A percentile compares a stretch with the other conserved stretches of the same genome.
Evolutionary conservation across 2,113 vertebrate genomes (phyloP).

Genomic region (Petrocephalus microphthalmus): DNA sequence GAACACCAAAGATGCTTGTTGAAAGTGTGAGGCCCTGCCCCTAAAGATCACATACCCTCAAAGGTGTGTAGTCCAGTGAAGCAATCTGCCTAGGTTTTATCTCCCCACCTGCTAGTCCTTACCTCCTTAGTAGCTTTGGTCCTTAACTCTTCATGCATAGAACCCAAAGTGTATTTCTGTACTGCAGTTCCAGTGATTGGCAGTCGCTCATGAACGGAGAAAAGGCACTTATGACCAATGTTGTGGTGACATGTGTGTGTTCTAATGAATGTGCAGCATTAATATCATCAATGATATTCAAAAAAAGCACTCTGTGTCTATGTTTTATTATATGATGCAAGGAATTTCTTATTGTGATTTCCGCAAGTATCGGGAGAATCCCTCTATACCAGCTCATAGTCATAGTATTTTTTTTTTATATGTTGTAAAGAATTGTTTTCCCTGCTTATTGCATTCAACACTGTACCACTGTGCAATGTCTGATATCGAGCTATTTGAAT

Average conservation of each 20-base stretch:
- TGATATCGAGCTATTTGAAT: slow-evolving; percentile 29
- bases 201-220: slow-evolving; percentile 44
- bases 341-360: slow-evolving; percentile 18
- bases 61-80: slow-evolving; percentile 48
- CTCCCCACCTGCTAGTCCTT: not conserved
- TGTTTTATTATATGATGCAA: not conserved
- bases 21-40: slow-evolving; percentile 62
- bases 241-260: slow-evolving; percentile 49
- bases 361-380: slow-evolving; percentile 31
- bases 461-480: slow-evolving; percentile 37
- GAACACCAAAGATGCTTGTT: slow-evolving; percentile 85
- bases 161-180: slow-evolving; percentile 31
- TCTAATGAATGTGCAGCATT: slow-evolving; percentile 62
- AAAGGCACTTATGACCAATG: slow-evolving; percentile 70
- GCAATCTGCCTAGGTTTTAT: not conserved
- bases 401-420: slow-evolving; percentile 14
- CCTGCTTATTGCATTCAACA: slow-evolving; percentile 30
- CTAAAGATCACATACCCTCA: slow-evolving; percentile 33
- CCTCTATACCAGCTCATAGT: slow-evolving; percentile 22
- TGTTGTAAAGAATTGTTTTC: slow-evolving; percentile 25
- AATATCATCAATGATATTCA: slow-evolving; percentile 32
- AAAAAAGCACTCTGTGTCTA: not conserved
- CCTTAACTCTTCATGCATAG: slow-evolving; percentile 42
- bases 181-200: slow-evolving; percentile 55
- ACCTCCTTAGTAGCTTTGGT: not conserved